phyloP scores from a whole-genome alignment of 2,888 invertebrate genomes.

The Lochmaea capreae region DNA sequence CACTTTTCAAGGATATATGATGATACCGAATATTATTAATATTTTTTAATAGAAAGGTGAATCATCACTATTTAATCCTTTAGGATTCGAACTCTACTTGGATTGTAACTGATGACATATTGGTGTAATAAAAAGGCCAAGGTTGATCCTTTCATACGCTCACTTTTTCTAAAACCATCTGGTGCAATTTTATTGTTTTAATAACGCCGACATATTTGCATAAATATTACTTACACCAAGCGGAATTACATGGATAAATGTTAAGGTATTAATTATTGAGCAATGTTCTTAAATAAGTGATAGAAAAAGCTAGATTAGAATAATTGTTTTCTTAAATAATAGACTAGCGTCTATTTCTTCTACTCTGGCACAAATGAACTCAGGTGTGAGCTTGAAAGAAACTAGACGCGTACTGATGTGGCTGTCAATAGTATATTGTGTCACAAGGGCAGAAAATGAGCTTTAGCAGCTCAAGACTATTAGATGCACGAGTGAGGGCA shows the following conservation, averaged over 20 bases:
- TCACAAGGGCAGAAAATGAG: no score
- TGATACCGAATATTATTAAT: no score
- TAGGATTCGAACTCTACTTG: not conserved
- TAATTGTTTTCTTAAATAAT: not conserved
- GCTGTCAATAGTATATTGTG: no score
- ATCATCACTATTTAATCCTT: not conserved
- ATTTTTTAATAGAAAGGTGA: not conserved
- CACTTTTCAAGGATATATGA: no score
- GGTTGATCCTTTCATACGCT: not conserved
- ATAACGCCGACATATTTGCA: not conserved
- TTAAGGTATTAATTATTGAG: slow-evolving; percentile 2
- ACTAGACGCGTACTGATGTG: no score
- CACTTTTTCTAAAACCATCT: not conserved
- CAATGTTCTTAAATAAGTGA: not conserved
- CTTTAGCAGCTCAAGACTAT: no score
- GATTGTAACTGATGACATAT: not conserved
- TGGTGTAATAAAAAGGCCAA: not conserved
- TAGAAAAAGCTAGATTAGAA: not conserved
- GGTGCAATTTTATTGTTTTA: not conserved
- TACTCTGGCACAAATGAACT: no score
- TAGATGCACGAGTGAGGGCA: no score
- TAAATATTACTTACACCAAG: slow-evolving; percentile 5
- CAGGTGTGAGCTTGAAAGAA: no score
- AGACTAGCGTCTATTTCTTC: not conserved
- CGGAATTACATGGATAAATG: not conserved